Base-by-base conservation (phyloP, 2,797 vertebrate species). In the Enteromius argenteus region DNA sequence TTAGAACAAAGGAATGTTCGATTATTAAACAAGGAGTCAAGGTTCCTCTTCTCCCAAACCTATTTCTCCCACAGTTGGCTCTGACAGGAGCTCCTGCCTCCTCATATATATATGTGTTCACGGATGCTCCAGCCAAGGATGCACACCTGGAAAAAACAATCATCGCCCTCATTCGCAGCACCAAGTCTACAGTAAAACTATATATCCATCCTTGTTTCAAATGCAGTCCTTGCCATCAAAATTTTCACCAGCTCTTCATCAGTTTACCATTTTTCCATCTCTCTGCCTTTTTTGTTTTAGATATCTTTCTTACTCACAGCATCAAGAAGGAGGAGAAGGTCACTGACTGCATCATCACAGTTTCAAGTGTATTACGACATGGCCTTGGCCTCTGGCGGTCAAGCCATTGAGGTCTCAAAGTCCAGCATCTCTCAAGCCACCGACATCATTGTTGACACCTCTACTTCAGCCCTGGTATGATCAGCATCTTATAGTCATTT, bases 91-190 rank as follows among this genome's bases (percentile, higher is more conserved):
- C 94, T 10, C 93, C 94, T 23, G 30, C 90, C n/a, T 94, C 90
- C 69, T 94, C 94, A n/a, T 1, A 92, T 21, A 94, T 96, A 83
- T 95, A 89, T 51, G 92, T 95, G 76, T 96, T 95, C 86, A 96
- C 94, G 17, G 95, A 96, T 56, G 95, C 93, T 32, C 0, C 0
- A 13, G 86, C 93, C 5, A 95, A 96, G 91, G 95, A 95, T 85
- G 89, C 83, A 1, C 0, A 13, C 0, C 92, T 96, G 17, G 92
- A 93, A 67, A 91, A 92, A 78, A 94, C 92, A 21, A 92, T 95
- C 51, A 2, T n/a, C 0, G 92, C 95, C 32, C 94, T 96, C 44
- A 93, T 94, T 23, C 88, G 88, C 66, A 92, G 83, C 84, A 92
- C 90, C 51, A 94, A 94, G 79, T 95, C 95, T 49, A 91, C 84